A percentile compares a stretch with the other conserved stretches of the same genome.
phyloP scores from a whole-genome alignment of 2,888 invertebrate genomes.

The Zele albiditarsus region DNA sequence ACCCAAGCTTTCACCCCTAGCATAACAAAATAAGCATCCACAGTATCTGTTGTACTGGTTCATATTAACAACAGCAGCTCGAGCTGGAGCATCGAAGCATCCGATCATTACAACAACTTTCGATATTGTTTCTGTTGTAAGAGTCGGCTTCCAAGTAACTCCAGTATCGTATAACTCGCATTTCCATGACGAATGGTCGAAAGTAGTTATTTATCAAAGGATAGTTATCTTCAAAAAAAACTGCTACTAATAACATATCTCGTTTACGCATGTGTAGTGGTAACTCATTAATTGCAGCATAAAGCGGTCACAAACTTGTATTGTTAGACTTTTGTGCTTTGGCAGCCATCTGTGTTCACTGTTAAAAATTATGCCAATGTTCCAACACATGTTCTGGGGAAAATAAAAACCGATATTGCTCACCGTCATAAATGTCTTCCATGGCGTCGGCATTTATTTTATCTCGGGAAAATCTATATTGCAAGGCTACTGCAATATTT shows the following conservation, averaged over 20 bases:
- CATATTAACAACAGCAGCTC: too few species aligned
- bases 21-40: too few species aligned
- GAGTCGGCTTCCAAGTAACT: conserved; percentile 15
- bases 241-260: conserved; percentile 28
- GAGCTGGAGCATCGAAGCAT: too few species aligned
- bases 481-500: too few species aligned
- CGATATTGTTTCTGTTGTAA: neutral
- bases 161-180: conserved; percentile 23
- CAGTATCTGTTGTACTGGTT: too few species aligned
- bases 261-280: conserved; percentile 42
- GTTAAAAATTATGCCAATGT: conserved; percentile 35
- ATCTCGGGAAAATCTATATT: too few species aligned
- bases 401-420: conserved; percentile 26
- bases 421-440: conserved; percentile 46
- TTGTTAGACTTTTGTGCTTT: conserved; percentile 14
- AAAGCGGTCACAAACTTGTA: conserved; percentile 40
- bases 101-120: conserved; percentile 25
- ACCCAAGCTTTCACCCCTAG: neutral
- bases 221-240: conserved; percentile 37
- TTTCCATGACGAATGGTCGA: too few species aligned
- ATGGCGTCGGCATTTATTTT: too few species aligned
- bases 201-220: conserved; percentile 29
- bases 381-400: conserved; percentile 34
- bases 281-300: conserved; percentile 32
- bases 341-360: conserved; percentile 40